Evolutionary conservation across 2,113 vertebrate species (phyloP).

Genomic region (Neomonachus schauinslandi): DNA sequence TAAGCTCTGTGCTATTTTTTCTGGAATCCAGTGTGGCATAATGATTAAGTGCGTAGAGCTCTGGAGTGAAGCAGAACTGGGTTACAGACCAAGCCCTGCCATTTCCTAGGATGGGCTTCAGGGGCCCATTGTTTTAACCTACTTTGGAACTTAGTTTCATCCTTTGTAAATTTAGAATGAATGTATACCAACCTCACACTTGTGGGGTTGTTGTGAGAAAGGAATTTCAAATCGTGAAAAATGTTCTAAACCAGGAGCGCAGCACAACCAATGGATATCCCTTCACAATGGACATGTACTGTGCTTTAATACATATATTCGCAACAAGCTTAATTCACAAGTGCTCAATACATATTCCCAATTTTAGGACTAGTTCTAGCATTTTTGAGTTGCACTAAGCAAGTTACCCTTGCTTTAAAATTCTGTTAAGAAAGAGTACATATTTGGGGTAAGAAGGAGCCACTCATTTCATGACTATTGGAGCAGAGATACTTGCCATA

Average conservation of each 20-base stretch:
- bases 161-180: neutral
- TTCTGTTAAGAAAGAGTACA: conserved; percentile 3
- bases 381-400: neutral
- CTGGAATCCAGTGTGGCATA: neutral
- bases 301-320: neutral
- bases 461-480: neutral
- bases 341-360: neutral
- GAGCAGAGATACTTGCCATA: neutral
- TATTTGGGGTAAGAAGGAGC: neutral
- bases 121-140: neutral
- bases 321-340: neutral
- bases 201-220: neutral
- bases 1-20: neutral
- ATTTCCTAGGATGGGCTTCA: neutral
- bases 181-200: neutral
- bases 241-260: neutral
- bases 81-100: neutral
- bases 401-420: conserved; percentile 34
- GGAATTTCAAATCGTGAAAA: neutral
- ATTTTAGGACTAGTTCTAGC: conserved; percentile 28
- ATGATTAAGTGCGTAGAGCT: neutral
- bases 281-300: neutral
- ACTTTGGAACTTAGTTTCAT: neutral
- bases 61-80: neutral
- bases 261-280: neutral